A percentile compares a stretch with the other conserved stretches of the same genome.
Conservation (phyloP, 2,797 vertebrate genomes). For the Sylvilagus floridanus region DNA sequence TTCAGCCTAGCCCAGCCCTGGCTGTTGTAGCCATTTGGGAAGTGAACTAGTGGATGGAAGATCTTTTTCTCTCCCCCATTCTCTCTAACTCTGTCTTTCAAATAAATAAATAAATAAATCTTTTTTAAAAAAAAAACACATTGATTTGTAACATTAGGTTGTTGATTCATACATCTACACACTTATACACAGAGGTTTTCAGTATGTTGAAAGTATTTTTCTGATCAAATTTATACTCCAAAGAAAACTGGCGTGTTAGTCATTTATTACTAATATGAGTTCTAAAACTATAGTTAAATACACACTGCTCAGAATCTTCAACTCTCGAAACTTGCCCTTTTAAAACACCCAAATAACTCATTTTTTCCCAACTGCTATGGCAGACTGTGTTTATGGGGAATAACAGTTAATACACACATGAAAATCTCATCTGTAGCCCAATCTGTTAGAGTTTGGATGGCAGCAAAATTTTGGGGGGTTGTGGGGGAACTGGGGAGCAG, state of each 20-base stretch:
- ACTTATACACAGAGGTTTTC: not conserved
- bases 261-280: conserved; percentile 63
- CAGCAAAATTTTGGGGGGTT: too few relatives aligned
- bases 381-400: not conserved
- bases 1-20: too few relatives aligned
- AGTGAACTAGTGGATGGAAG: too few relatives aligned
- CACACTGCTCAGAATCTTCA: conserved; percentile 21
- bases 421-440: conserved; percentile 32
- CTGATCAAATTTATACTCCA: conserved; percentile 77
- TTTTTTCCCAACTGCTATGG: conserved; percentile 14
- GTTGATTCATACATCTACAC: not conserved
- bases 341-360: conserved; percentile 49
- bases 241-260: conserved; percentile 24
- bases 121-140: not conserved
- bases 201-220: conserved; percentile 79
- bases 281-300: conserved; percentile 36
- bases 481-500: too few relatives aligned
- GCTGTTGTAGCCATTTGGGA: too few relatives aligned
- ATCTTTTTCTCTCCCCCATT: too few relatives aligned
- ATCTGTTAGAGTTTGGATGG: not conserved
- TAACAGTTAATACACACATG: not conserved
- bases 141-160: conserved; percentile 22
- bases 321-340: conserved; percentile 10
- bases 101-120: too few relatives aligned
- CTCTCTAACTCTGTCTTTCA: too few relatives aligned